phyloP scores from a whole-genome alignment of 2,797 vertebrate species.

The Amniataba percoides region DNA sequence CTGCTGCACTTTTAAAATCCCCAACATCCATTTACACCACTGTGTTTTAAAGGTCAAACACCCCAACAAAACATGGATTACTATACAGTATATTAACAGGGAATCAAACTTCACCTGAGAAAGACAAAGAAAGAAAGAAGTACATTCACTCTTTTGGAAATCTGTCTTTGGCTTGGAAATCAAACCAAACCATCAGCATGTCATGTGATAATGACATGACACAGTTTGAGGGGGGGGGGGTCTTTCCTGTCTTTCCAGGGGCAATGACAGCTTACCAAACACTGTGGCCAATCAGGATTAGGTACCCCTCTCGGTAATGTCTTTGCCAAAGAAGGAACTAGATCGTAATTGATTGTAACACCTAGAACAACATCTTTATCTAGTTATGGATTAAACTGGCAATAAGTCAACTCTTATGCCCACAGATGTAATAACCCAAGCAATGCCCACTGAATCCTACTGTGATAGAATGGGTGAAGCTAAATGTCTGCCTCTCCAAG shows the following conservation, averaged over 20 bases:
- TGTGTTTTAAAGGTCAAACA: slow-evolving; percentile 24
- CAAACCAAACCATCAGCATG: slow-evolving; percentile 13
- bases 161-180: slow-evolving; percentile 36
- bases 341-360: background rate
- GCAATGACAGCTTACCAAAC: background rate
- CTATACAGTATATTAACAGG: slow-evolving; percentile 39
- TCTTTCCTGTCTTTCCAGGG: too few relatives aligned
- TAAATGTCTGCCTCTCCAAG: slow-evolving; percentile 11
- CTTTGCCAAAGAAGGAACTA: slow-evolving; percentile 1
- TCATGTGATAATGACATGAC: too few relatives aligned
- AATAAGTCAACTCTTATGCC: background rate
- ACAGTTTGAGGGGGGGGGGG: too few relatives aligned
- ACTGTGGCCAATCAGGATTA: background rate
- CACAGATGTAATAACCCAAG: slow-evolving; percentile 31
- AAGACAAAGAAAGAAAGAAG: slow-evolving; percentile 53
- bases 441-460: slow-evolving; percentile 7
- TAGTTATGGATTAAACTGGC: slow-evolving; percentile 4
- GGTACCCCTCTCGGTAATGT: background rate
- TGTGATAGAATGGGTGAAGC: background rate
- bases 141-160: slow-evolving; percentile 66
- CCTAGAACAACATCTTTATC: background rate
- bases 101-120: slow-evolving; percentile 46
- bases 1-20: slow-evolving; percentile 19
- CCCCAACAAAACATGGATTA: slow-evolving; percentile 23
- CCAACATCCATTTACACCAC: background rate